phyloP scores from a whole-genome alignment of 2,113 vertebrate genomes.

The Clinocottus analis region DNA sequence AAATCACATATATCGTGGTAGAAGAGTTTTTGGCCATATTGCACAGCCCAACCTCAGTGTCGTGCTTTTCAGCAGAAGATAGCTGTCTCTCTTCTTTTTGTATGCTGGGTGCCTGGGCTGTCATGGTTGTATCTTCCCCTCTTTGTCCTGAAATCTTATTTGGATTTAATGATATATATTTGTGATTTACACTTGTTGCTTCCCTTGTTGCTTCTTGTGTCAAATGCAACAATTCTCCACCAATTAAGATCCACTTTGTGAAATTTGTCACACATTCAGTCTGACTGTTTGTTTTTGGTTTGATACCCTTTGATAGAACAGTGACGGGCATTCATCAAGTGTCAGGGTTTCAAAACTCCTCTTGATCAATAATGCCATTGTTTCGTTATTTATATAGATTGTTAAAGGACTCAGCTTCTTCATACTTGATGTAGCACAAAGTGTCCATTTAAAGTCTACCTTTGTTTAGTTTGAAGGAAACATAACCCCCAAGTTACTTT shows the following conservation, averaged over 20 bases:
- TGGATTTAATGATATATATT: neutral
- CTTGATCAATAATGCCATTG: neutral
- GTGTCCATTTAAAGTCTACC: neutral
- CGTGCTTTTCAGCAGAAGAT: neutral
- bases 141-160: neutral
- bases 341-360: conserved; percentile 9
- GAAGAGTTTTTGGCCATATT: neutral
- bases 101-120: neutral
- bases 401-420: neutral
- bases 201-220: too few species aligned
- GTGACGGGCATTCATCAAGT: neutral
- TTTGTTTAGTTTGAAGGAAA: neutral
- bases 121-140: neutral
- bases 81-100: neutral
- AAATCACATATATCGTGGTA: neutral
- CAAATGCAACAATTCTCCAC: neutral
- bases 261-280: neutral
- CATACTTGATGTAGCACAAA: neutral
- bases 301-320: neutral
- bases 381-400: neutral
- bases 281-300: neutral
- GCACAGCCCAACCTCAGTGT: neutral
- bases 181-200: neutral
- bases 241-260: neutral
- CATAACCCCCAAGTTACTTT: neutral